Evolutionary conservation across 2,113 vertebrate species (phyloP), one percentile per base, ranked within the genome.

Genomic region (Enhydra lutris): DNA sequence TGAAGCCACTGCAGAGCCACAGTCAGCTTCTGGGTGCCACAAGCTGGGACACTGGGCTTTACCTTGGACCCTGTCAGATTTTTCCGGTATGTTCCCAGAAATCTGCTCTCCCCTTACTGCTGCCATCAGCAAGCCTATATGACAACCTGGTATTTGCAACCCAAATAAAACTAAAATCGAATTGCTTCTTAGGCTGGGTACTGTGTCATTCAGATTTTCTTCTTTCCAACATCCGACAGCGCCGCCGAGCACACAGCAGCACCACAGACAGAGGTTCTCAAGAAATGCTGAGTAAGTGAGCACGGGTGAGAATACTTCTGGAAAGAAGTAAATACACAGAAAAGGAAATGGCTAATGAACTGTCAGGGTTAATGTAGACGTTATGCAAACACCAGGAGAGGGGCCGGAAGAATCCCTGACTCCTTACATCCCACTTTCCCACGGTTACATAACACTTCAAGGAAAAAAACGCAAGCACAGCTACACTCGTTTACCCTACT

Each of bases 131-230:
- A 79, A 65, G 57, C n/a, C 73, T 29, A 3, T 11, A 31, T 42
- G 69, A 95, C 29, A 90, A 78, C 42, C 23, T 69, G 23, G 11
- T 81, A 76, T 69, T 47, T 95, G 73, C 45, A 95, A 73, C 26
- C 39, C 52, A 78, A 97, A 61, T 50, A 80, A 93, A 96, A 96
- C 14, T 4, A 31, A 95, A 89, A 52, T 79, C 12, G 74, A 92
- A 83, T 23, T 85, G 84, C 57, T 79, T 89, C 36, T 67, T 42
- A 88, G 39, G 39, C 24, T 0, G 17, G 82, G 50, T 6, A 84
- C 13, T 78, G 31, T 55, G 36, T 76, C 59, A 55, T 17, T 95
- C 42, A 67, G 69, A 39, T 85, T 79, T 79, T 87, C 88, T 65
- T 67, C 82, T 85, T 91, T 78, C 9, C 11, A 69, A 71, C 31